Conservation (phyloP, 37 sponge, comb jelly and placozoan species). For the Cladorhizidae sp. region DNA sequence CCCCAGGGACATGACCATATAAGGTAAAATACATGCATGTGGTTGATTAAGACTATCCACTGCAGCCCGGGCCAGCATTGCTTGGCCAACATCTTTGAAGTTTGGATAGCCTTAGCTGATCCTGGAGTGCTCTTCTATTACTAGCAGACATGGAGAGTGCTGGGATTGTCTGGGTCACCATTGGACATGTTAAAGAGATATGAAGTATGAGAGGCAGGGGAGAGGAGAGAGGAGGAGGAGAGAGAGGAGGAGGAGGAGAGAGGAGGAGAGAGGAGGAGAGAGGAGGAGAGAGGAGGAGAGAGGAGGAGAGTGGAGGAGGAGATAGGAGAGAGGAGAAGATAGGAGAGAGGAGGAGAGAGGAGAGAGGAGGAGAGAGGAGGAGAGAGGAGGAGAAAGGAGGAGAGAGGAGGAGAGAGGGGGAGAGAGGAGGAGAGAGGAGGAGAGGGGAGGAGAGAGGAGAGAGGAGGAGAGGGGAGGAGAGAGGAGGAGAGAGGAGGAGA, state of each 20-base stretch:
- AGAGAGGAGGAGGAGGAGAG: background rate
- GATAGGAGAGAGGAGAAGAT: too few relatives aligned
- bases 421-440: background rate
- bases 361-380: background rate
- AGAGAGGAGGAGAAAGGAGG: background rate
- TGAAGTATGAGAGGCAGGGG: background rate
- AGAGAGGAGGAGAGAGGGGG: background rate
- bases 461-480: background rate
- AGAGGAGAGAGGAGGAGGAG: background rate
- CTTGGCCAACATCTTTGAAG: too few relatives aligned
- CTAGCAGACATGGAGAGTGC: too few relatives aligned
- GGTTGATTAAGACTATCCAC: too few relatives aligned
- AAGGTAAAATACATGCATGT: too few relatives aligned
- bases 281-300: background rate
- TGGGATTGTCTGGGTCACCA: too few relatives aligned
- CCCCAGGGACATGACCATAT: too few relatives aligned
- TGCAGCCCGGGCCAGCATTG: too few relatives aligned
- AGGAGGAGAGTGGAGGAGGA: background rate
- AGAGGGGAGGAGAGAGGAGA: background rate
- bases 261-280: background rate
- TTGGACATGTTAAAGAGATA: too few relatives aligned
- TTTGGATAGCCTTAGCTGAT: too few relatives aligned
- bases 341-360: slow-evolving; percentile 9
- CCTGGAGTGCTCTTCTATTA: too few relatives aligned
- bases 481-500: background rate